These are phyloP conservation scores for Grallaria varia DNA, from an alignment of 2,113 vertebrate genomes.

Conservation along the genomic window DNA sequence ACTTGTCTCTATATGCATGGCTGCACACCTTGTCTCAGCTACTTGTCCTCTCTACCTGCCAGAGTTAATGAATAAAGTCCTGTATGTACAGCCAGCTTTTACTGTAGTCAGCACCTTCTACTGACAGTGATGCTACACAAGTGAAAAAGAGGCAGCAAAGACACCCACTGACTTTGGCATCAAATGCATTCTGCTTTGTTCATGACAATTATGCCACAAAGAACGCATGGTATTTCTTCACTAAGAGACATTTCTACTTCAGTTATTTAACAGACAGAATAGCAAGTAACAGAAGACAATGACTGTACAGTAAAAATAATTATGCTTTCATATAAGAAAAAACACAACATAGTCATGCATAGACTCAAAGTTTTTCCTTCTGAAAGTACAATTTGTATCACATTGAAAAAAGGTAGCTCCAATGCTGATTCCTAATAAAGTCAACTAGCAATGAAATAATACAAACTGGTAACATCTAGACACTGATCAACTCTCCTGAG, in stretches of 20 bases:
- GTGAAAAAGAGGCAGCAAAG: background rate
- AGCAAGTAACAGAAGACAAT: background rate
- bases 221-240: background rate
- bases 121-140: accelerated
- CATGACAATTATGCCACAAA: background rate
- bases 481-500: background rate
- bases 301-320: background rate
- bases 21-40: background rate
- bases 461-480: background rate
- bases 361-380: background rate
- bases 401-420: background rate
- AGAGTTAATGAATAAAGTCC: background rate
- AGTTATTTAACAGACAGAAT: background rate
- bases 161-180: background rate
- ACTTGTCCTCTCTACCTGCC: background rate
- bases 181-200: background rate
- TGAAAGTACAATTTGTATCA: background rate
- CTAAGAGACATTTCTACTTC: background rate
- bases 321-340: background rate
- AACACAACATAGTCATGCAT: background rate
- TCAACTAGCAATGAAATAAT: background rate
- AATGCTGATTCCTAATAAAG: background rate
- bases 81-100: background rate
- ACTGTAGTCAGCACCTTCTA: background rate
- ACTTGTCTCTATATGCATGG: background rate